Evolutionary conservation across 2,113 vertebrate species (phyloP).

Genomic region (Pardalotus punctatus): DNA sequence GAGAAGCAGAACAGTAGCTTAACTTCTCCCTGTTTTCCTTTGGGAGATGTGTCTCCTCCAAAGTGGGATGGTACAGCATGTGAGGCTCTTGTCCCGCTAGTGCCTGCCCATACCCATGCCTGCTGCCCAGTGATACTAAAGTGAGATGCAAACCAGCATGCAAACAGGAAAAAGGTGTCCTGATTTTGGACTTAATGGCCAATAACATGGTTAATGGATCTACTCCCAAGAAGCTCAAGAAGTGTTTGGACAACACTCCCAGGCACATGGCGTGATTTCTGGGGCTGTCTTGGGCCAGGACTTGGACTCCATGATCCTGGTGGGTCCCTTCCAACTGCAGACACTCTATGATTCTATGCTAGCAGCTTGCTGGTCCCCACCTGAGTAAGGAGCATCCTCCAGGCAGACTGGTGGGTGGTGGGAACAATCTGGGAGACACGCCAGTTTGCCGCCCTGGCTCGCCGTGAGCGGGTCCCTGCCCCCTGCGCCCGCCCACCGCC

Average conservation of each 20-base stretch:
- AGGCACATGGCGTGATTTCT: neutral
- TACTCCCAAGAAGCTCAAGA: neutral
- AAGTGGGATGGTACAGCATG: accelerated
- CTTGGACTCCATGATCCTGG: neutral
- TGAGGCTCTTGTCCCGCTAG: neutral
- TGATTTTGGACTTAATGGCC: neutral
- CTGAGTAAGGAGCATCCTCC: neutral
- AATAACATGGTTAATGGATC: neutral
- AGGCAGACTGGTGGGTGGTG: too few relatives aligned
- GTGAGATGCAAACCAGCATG: neutral
- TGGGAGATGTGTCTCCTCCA: neutral
- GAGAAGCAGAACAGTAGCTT: neutral
- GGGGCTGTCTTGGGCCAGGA: neutral
- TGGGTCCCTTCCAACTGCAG: neutral
- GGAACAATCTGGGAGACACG: accelerated
- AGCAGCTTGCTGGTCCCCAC: neutral
- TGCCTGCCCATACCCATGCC: neutral
- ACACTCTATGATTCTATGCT: neutral
- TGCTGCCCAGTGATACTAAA: neutral
- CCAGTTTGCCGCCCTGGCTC: accelerated
- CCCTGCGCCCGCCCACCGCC: neutral
- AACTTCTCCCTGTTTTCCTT: neutral
- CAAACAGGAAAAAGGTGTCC: neutral
- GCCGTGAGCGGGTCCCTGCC: accelerated
- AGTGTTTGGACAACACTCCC: neutral